Evolutionary conservation across 2,888 invertebrate genomes (phyloP).

Genomic region (Cataglyphis livida): DNA sequence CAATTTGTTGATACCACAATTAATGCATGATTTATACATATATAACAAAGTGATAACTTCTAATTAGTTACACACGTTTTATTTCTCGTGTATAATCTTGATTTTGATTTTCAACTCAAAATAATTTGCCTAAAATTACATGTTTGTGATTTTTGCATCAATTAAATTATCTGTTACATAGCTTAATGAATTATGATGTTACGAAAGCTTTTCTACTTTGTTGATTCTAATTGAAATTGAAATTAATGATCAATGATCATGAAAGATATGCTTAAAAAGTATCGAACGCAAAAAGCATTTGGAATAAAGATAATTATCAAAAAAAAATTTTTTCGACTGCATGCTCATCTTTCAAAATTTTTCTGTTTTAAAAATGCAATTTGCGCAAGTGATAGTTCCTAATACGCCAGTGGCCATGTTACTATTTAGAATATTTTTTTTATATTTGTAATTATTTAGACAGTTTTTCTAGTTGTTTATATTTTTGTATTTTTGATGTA

Average conservation of each 20-base stretch:
- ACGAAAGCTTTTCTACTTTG: background rate
- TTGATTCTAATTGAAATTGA: background rate
- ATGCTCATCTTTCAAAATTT: constrained; percentile 15
- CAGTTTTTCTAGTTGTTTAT: background rate
- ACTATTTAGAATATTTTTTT: background rate
- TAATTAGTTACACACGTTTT: background rate
- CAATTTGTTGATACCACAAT: constrained; percentile 74
- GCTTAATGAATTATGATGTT: constrained; percentile 1
- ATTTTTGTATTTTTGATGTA: background rate
- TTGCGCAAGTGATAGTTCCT: constrained; percentile 3
- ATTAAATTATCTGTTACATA: constrained; percentile 4
- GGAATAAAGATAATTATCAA: constrained; percentile 13
- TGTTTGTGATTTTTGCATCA: background rate
- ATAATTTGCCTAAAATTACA: background rate
- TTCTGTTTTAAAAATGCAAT: constrained; percentile 1
- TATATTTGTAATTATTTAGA: background rate
- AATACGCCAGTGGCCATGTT: constrained; percentile 15
- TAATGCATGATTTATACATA: constrained; percentile 68
- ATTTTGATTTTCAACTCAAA: background rate
- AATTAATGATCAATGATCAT: background rate
- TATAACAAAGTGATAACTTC: constrained; percentile 14
- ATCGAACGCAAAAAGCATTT: constrained; percentile 23
- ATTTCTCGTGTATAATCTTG: background rate
- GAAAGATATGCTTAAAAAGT: constrained; percentile 15
- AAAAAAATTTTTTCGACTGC: background rate